Evolutionary conservation across 2,797 vertebrate species (phyloP).

Genomic region (Gymnoscopelus microlampas): DNA sequence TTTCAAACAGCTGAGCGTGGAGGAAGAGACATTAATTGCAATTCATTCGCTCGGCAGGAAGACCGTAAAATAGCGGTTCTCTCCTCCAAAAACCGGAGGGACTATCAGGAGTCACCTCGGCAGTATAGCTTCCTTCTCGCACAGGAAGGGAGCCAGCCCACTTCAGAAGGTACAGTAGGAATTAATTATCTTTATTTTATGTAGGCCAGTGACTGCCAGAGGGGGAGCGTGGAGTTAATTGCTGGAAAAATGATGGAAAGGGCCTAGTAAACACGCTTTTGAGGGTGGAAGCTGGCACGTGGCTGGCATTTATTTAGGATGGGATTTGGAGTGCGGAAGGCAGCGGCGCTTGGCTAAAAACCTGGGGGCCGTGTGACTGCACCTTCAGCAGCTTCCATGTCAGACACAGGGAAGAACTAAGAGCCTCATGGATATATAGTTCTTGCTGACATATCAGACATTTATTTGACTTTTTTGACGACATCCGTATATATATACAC

Average conservation of each 20-base stretch:
- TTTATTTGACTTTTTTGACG: too few species aligned
- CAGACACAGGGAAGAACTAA: slow-evolving; percentile 18
- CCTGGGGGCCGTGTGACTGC: slow-evolving; percentile 51
- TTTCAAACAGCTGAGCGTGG: slow-evolving; percentile 63
- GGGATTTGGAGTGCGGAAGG: slow-evolving; percentile 60
- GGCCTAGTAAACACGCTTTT: slow-evolving; percentile 71
- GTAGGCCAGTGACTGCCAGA: slow-evolving; percentile 79
- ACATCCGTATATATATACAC: too few species aligned
- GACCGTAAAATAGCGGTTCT: slow-evolving; percentile 70
- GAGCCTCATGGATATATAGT: not conserved
- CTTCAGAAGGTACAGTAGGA: slow-evolving; percentile 63
- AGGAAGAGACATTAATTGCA: slow-evolving; percentile 67
- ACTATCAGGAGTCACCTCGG: slow-evolving; percentile 60
- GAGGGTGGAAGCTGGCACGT: slow-evolving; percentile 47
- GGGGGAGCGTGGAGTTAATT: slow-evolving; percentile 80
- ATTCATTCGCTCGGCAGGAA: slow-evolving; percentile 57
- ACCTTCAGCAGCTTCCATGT: slow-evolving; percentile 56
- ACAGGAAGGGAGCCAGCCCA: slow-evolving; percentile 32
- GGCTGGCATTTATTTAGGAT: slow-evolving; percentile 57
- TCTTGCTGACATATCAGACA: too few species aligned
- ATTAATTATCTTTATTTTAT: slow-evolving; percentile 80
- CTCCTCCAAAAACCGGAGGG: slow-evolving; percentile 67
- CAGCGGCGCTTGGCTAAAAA: slow-evolving; percentile 53
- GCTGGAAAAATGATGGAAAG: slow-evolving; percentile 71
- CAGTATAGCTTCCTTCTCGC: slow-evolving; percentile 51